Conservation (phyloP, 2,888 invertebrate genomes). For the Parnassius orleans region DNA sequence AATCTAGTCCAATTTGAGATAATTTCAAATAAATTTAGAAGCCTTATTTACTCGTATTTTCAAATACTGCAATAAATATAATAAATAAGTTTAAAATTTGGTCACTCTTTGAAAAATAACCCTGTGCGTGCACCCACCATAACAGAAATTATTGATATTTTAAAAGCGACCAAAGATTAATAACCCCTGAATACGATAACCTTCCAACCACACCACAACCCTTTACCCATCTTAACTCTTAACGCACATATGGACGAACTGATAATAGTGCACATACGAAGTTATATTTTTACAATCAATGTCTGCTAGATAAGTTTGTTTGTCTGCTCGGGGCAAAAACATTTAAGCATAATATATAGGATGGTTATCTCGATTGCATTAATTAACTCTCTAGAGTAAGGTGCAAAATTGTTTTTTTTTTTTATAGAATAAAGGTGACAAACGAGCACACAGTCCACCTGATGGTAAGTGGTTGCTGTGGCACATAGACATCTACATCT, state of each 20-base stretch:
- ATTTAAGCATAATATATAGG: not conserved
- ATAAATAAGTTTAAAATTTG: no score
- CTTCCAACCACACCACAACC: constrained; percentile 21
- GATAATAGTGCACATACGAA: constrained; percentile 8
- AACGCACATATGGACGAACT: constrained; percentile 7
- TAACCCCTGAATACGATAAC: constrained; percentile 21
- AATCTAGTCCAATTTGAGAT: no score
- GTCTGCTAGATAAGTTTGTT: constrained; percentile 21
- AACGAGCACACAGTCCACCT: no score
- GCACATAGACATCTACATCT: no score
- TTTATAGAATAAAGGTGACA: no score
- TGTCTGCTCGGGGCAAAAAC: constrained; percentile 7
- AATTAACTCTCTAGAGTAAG: not conserved
- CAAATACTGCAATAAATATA: no score
- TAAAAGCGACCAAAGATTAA: not conserved
- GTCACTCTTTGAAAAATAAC: no score
- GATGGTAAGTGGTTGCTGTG: no score
- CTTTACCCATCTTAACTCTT: constrained; percentile 18
- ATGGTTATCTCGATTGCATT: not conserved
- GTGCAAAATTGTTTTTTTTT: no score
- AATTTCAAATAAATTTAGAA: not conserved
- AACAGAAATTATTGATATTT: not conserved
- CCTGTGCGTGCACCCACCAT: not conserved
- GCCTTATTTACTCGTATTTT: not conserved
- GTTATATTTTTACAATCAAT: constrained; percentile 19